Conservation (phyloP, 92 coral and sea anemone genomes). For the Virgularia gustaviana region DNA sequence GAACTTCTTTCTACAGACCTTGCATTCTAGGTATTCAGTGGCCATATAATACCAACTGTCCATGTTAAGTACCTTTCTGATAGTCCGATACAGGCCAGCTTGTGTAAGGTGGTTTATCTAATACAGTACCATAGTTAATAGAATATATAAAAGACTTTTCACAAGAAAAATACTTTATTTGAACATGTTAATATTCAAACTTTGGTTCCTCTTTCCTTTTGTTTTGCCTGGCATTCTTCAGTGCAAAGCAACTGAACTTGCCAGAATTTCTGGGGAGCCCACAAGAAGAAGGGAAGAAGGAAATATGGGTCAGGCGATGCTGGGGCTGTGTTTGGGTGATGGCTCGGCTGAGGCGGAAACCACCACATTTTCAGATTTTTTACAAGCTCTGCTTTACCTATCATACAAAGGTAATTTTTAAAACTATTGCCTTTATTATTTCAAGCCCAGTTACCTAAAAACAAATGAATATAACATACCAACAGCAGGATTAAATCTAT, state of each 20-base stretch:
- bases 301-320: constrained; percentile 6
- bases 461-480: not conserved
- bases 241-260: not conserved
- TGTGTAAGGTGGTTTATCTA: constrained; percentile 3
- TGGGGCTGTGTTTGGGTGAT: not conserved
- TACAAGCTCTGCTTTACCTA: not conserved
- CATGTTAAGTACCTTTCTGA: constrained; percentile 6
- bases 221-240: constrained; percentile 23
- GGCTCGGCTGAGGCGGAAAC: not conserved
- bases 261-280: constrained; percentile 12
- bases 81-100: constrained; percentile 11
- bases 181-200: not conserved
- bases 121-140: no score
- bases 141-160: no score
- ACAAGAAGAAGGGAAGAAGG: constrained; percentile 16
- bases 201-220: not conserved
- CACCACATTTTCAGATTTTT: not conserved
- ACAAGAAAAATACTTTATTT: not conserved
- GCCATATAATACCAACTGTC: constrained; percentile 10
- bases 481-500: not conserved
- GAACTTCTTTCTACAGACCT: constrained; percentile 2
- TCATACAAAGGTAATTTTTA: not conserved
- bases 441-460: not conserved
- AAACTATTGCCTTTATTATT: not conserved
- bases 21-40: constrained; percentile 16